phyloP scores from a whole-genome alignment of 2,113 vertebrate genomes.

The Pygoscelis antarcticus region DNA sequence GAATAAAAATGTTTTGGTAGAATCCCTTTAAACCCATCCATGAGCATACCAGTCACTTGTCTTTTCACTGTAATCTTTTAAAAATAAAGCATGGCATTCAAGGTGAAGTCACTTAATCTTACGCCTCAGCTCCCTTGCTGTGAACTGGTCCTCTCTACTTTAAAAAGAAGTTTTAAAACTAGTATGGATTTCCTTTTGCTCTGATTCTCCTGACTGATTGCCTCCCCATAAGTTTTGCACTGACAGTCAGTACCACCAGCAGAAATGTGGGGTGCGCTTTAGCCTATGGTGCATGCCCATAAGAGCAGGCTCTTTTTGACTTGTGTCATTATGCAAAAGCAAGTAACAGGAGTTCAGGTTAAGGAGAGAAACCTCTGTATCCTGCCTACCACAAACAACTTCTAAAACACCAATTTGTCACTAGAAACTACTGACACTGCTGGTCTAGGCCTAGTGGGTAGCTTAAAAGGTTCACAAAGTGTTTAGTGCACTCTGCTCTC shows the following conservation, averaged over 20 bases:
- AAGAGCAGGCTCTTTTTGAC: background rate
- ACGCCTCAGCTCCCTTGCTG: background rate
- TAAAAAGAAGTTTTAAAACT: background rate
- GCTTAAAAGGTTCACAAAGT: background rate
- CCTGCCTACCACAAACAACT: background rate
- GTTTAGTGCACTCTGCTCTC: background rate
- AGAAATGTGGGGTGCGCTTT: rapidly evolving
- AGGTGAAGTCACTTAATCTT: background rate
- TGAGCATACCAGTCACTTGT: background rate
- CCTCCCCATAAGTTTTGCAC: background rate
- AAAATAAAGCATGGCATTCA: background rate
- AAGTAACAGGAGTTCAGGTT: background rate
- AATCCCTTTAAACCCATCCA: background rate
- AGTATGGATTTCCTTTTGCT: background rate
- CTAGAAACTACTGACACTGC: background rate
- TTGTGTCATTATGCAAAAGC: background rate
- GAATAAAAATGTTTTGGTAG: background rate
- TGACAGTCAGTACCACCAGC: background rate
- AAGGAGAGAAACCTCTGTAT: background rate
- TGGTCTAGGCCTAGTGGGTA: background rate
- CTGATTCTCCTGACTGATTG: background rate
- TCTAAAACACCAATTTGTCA: background rate
- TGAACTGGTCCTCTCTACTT: background rate
- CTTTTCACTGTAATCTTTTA: background rate
- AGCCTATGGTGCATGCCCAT: background rate